Evolutionary conservation across 1,140 invertebrate genomes (phyloP).

Genomic region (Hestina assimilis): DNA sequence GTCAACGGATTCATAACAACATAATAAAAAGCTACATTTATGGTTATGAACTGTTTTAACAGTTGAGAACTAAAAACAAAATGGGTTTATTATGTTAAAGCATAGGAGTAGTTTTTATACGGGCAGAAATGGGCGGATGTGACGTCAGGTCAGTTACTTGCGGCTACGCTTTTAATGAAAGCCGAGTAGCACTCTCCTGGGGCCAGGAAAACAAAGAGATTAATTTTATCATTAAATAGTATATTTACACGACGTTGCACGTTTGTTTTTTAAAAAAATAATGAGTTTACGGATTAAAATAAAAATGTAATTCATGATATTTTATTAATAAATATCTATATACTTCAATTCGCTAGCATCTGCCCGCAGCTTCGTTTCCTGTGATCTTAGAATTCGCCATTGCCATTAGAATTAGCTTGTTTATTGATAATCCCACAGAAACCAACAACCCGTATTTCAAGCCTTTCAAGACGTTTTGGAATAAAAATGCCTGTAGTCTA

Average conservation of each 20-base stretch:
- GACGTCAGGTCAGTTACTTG: slow-evolving; percentile 29
- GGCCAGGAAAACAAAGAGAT: slow-evolving; percentile 7
- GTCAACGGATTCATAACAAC: too few relatives aligned
- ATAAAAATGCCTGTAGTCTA: too few relatives aligned
- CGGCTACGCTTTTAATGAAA: slow-evolving; percentile 49
- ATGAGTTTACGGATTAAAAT: not conserved
- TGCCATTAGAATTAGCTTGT: too few relatives aligned
- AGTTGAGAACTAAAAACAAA: not conserved
- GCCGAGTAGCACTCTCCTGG: slow-evolving; percentile 39
- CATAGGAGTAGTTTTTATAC: slow-evolving; percentile 17
- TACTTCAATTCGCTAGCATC: too few relatives aligned
- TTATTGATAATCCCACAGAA: too few relatives aligned
- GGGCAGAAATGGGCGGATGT: slow-evolving; percentile 36
- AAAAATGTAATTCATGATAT: not conserved
- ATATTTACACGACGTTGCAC: not conserved
- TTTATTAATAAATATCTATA: not conserved
- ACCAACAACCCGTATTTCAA: too few relatives aligned
- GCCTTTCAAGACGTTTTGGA: too few relatives aligned
- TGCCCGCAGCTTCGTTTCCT: too few relatives aligned
- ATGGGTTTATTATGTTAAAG: slow-evolving; percentile 27
- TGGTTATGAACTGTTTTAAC: not conserved
- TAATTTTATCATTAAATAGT: not conserved
- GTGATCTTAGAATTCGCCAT: too few relatives aligned
- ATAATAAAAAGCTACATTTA: too few relatives aligned
- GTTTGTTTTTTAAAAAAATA: slow-evolving; percentile 1